Evolutionary conservation across 1,140 invertebrate genomes (phyloP).

Genomic region (Plutomurus gul): DNA sequence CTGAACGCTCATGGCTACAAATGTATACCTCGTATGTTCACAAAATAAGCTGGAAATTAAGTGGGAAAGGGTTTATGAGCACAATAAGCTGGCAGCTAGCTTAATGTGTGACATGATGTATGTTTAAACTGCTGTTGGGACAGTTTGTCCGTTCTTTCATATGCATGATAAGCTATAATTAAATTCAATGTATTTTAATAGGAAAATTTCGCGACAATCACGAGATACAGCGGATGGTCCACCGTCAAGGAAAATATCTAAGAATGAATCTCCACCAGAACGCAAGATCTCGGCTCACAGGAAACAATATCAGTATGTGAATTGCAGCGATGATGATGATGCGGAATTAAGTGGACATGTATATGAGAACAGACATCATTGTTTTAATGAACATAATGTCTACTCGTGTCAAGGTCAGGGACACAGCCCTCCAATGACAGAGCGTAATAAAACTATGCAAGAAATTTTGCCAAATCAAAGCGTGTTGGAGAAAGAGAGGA

Average conservation of each 20-base stretch:
- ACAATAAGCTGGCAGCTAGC: too few relatives aligned
- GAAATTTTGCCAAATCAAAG: background rate
- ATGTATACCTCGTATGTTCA: too few relatives aligned
- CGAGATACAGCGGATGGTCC: background rate
- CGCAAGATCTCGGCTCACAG: background rate
- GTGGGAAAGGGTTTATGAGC: too few relatives aligned
- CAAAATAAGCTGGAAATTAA: too few relatives aligned
- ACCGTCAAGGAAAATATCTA: background rate
- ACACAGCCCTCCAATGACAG: background rate
- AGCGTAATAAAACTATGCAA: background rate
- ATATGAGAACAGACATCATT: background rate
- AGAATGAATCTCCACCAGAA: background rate
- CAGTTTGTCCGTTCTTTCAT: too few relatives aligned
- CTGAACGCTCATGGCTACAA: too few relatives aligned
- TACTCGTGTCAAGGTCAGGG: background rate
- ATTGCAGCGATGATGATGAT: background rate
- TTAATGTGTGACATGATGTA: too few relatives aligned
- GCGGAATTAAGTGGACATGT: background rate
- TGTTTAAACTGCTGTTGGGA: too few relatives aligned
- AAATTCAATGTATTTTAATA: background rate
- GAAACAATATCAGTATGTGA: background rate
- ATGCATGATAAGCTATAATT: background rate
- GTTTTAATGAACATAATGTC: background rate
- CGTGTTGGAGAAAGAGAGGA: background rate
- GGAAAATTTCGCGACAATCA: slow-evolving; percentile 14